Base-by-base conservation (phyloP, 2,797 vertebrate genomes). In the Mastacembelus armatus region DNA sequence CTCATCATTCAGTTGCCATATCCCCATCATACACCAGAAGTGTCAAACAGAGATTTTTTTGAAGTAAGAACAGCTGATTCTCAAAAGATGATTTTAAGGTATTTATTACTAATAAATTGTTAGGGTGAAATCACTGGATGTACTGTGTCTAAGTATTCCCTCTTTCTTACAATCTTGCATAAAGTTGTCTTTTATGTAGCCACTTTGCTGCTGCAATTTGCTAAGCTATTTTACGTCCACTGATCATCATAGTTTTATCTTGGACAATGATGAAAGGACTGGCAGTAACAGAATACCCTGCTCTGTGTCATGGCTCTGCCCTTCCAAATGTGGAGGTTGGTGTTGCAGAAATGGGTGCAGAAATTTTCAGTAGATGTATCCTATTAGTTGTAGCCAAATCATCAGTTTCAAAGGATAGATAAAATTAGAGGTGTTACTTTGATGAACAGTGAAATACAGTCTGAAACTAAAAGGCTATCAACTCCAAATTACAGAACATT, bases 161-260 rank as follows among this genome's bases (percentile, higher is more conserved):
- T 30, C 30, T 8, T 30, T 30, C 29, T 4, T 30, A 30, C 29
- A 30, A 8, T 30, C 29, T 32, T 8, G 12, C 43, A 36, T 35
- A 1, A 10, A 43, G 29, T 61, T 62, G 63, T 65, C 54, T 73
- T 22, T 68, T 38, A 55, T 73, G 59, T 59, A 7, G 35, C 36
- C 12, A 68, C 36, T 58, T 67, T 68, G 27, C 42, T 29, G 36
- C 55, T 22, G 24, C 58, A 57, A 59, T 61, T 61, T 77, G 29
- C 8, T 8, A 29, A 30, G 29, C 29, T 30, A 30, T 30, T 30
- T 30, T 30, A 29, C 30, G 30, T 35, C 12, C 7, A 32, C 19
- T 24, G 43, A 50, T 56, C 36, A 56, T 74, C 9, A 19, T 9
- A 30, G 48, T 52, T 60, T 60, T 27, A 27, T 56, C 24, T 30